A percentile compares a stretch with the other conserved stretches of the same genome.
Conservation (phyloP, 2,113 vertebrate species). For the Pluvialis apricaria region DNA sequence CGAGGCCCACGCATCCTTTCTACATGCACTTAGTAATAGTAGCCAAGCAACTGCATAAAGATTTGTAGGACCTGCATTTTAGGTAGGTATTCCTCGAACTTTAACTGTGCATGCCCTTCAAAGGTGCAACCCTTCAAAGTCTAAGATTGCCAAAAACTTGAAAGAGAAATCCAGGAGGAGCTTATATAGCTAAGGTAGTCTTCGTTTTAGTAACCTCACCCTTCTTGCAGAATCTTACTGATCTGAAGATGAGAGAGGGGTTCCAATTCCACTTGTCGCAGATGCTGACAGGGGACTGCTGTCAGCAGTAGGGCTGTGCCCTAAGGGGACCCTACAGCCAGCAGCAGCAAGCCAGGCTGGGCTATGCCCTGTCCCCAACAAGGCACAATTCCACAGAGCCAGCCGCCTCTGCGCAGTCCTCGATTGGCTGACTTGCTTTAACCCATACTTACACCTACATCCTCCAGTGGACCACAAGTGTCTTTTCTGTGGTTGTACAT, state of each 20-base stretch:
- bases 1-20: neutral
- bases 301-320: neutral
- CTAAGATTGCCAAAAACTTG: neutral
- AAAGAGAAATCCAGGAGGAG: neutral
- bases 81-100: neutral
- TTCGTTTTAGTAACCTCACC: neutral
- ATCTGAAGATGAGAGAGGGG: neutral
- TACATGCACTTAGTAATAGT: neutral
- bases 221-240: neutral
- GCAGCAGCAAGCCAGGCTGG: neutral
- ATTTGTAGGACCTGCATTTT: neutral
- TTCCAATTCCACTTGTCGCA: neutral
- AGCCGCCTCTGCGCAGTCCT: neutral
- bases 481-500: neutral
- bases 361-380: neutral
- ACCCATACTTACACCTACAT: neutral
- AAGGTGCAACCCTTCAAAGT: neutral
- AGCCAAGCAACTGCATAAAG: neutral
- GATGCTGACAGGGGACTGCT: neutral
- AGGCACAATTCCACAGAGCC: neutral
- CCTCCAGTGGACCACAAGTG: neutral
- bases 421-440: neutral
- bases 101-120: neutral
- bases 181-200: neutral
- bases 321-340: neutral